A percentile compares a stretch with the other conserved stretches of the same genome.
Evolutionary conservation across 2,888 invertebrate genomes (phyloP).

Genomic region (Dusona sp.): DNA sequence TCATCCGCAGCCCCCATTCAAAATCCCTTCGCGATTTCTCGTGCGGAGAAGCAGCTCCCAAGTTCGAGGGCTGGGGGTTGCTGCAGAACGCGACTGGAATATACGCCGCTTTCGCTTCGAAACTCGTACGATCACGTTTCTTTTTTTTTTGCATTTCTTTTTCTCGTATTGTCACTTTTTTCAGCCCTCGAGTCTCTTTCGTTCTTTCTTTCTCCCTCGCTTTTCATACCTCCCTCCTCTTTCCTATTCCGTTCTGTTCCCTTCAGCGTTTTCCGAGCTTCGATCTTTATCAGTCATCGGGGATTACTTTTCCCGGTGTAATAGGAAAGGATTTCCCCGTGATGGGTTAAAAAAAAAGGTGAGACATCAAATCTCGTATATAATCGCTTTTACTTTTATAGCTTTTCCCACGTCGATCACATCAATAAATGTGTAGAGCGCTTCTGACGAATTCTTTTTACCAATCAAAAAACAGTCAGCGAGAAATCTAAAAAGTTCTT

Average conservation of each 20-base stretch:
- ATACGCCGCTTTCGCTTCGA: constrained; percentile 53
- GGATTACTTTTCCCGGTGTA: constrained; percentile 40
- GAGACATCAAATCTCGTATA: constrained; percentile 44
- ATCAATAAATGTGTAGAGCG: not conserved
- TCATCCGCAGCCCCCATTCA: constrained; percentile 43
- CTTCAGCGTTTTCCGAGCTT: constrained; percentile 17
- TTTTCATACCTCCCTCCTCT: constrained; percentile 1
- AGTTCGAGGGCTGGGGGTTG: constrained; percentile 14
- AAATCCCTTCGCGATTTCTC: constrained; percentile 62
- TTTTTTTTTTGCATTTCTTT: constrained; percentile 27
- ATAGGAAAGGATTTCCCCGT: constrained; percentile 10
- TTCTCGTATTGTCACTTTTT: constrained; percentile 15
- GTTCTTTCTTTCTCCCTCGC: constrained; percentile 14
- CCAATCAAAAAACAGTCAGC: not conserved
- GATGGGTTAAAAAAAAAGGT: constrained; percentile 39
- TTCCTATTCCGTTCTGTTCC: constrained; percentile 7
- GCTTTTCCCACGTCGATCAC: constrained; percentile 19
- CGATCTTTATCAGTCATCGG: constrained; percentile 62
- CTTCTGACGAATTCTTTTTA: not conserved
- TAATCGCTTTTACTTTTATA: constrained; percentile 28
- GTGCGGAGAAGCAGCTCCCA: constrained; percentile 45
- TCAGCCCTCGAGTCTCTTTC: constrained; percentile 17
- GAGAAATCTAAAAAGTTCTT: not conserved
- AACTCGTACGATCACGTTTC: constrained; percentile 41
- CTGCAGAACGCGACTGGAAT: constrained; percentile 60